A percentile compares a stretch with the other conserved stretches of the same genome.
phyloP scores from a whole-genome alignment of 2,888 invertebrate genomes.

The Callyntrura sp. region DNA sequence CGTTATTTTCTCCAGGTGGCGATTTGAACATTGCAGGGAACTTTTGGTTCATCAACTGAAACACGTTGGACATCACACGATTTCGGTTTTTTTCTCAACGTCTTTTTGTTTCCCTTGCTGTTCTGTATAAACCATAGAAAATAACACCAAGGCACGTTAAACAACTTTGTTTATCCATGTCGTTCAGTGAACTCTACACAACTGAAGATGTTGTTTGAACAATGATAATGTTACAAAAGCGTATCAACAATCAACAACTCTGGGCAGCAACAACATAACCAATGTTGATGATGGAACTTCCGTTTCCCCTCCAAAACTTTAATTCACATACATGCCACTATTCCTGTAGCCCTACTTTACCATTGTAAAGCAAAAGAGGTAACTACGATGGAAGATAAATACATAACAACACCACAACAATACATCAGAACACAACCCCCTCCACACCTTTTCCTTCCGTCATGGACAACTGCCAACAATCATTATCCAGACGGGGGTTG shows the following conservation, averaged over 20 bases:
- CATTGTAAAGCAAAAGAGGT: too few relatives aligned
- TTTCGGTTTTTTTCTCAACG: background rate
- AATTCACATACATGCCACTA: too few relatives aligned
- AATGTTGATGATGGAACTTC: slow-evolving; percentile 32
- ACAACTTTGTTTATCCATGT: background rate
- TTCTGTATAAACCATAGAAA: slow-evolving; percentile 43
- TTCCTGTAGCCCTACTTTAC: too few relatives aligned
- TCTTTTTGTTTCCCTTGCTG: slow-evolving; percentile 11
- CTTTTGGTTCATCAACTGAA: slow-evolving; percentile 76
- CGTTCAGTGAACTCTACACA: slow-evolving; percentile 51
- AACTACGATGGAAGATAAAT: too few relatives aligned
- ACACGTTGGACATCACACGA: slow-evolving; percentile 72
- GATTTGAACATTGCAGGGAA: slow-evolving; percentile 79
- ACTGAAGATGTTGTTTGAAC: slow-evolving; percentile 10
- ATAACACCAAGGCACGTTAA: slow-evolving; percentile 18
- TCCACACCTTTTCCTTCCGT: slow-evolving; percentile 66
- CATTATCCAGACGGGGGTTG: background rate
- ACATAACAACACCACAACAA: too few relatives aligned
- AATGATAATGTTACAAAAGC: background rate
- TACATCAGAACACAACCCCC: background rate
- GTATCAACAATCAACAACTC: background rate
- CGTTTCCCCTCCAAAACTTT: slow-evolving; percentile 22
- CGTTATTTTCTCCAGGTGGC: slow-evolving; percentile 71
- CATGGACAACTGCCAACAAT: slow-evolving; percentile 58
- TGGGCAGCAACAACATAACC: background rate